Evolutionary conservation across 2,888 invertebrate genomes (phyloP), one percentile per base, ranked within the genome.

Genomic region (Liopterus haemorrhoidalis): DNA sequence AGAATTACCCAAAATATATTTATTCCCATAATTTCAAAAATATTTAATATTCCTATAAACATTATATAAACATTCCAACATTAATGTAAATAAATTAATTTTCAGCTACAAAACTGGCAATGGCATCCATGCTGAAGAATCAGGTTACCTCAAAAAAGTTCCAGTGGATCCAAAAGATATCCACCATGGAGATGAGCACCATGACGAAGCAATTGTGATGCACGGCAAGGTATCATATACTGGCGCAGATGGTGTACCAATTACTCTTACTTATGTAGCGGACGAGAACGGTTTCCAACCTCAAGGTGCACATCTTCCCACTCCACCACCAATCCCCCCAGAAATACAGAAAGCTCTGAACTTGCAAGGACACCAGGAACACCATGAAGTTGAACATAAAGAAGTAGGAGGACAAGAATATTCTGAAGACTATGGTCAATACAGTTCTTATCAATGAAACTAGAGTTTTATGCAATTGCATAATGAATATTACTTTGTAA

Each of bases 241-340:
- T 27, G 80, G 82, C 31, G 82, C 82, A n/a, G 84, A 85, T 57
- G 85, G 85, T 20, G 67, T 77, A 45, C 74, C 78, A 2, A 78
- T 81, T 55, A 65, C 72, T 11, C 52, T 85, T 22, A 73, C 72
- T 22, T 85, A 85, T 70, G 70, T 76, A 37, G 83, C 85, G 58
- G 84, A 85, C 58, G 84, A 85, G 63, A 78, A 82, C 57, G 85
- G 85, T 63, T 73, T 73, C 56, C 71, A 61, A 44, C 60, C 64
- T 2, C 59, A 62, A 65, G 86, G 87, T 24, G 82, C 79, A 35
- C 86, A 87, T 65, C 69, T 87, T 31, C 87, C 87, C 9, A 87
- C 86, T 5, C 83, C 87, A 3, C 87, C 86, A n/a, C 85, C 87
- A 6, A 79, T 85, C 53, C 85, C 87, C 2, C 71, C 76, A 31